Conservation (phyloP, 2,113 vertebrate species). For the Peromyscus californicus region DNA sequence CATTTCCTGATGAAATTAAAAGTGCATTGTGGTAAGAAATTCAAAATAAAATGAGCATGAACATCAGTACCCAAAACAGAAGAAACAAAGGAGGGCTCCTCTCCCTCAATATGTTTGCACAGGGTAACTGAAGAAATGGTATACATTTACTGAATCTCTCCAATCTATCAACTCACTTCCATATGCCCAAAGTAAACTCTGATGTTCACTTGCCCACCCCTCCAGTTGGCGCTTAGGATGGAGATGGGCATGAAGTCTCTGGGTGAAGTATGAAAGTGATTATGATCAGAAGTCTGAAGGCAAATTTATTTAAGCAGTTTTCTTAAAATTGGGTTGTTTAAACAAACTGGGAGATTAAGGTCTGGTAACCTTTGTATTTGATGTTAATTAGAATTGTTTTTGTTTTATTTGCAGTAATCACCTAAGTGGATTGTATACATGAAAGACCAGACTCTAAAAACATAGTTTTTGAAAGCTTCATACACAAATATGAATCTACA, state of each 20-base stretch:
- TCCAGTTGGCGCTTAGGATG: neutral
- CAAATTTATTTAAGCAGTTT: neutral
- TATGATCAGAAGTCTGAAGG: neutral
- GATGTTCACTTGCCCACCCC: too few relatives aligned
- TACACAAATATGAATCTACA: neutral
- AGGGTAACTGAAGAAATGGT: neutral
- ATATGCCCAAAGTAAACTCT: neutral
- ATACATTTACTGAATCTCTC: neutral
- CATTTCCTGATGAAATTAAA: slow-evolving; percentile 85
- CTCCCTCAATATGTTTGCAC: neutral
- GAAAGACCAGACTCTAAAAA: neutral
- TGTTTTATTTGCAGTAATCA: neutral
- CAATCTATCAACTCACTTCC: neutral
- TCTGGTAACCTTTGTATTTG: neutral
- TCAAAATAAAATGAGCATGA: slow-evolving; percentile 12
- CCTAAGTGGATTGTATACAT: neutral
- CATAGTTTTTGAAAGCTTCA: neutral
- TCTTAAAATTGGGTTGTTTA: neutral
- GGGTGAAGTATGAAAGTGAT: neutral
- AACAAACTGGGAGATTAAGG: too few relatives aligned
- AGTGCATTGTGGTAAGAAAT: slow-evolving; percentile 2
- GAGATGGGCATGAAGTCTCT: neutral
- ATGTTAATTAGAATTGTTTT: neutral
- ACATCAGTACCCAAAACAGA: neutral
- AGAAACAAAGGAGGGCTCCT: neutral